These are phyloP conservation scores for Hemibates koningsi DNA, from an alignment of 2,113 vertebrate genomes.

Conservation along the genomic window DNA sequence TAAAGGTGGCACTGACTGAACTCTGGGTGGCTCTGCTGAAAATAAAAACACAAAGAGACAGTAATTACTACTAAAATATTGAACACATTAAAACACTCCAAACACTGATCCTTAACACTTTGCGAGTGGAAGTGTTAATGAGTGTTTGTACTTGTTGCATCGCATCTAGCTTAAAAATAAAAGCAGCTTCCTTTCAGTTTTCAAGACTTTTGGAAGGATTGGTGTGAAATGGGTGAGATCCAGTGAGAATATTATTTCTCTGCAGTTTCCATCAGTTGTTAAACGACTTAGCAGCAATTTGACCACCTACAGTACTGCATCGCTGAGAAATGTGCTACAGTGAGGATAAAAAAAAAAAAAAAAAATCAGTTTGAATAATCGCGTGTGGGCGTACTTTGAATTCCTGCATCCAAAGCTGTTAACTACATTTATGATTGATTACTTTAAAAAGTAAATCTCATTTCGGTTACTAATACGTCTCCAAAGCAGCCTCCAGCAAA, in stretches of 20 bases:
- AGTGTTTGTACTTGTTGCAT: neutral
- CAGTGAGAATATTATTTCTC: neutral
- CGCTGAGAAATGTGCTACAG: neutral
- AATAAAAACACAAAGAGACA: neutral
- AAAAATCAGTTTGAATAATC: neutral
- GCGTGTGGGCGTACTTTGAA: neutral
- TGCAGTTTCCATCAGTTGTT: neutral
- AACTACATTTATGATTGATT: neutral
- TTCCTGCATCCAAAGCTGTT: neutral
- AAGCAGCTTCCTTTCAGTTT: neutral
- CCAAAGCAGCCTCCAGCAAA: neutral
- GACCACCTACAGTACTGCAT: neutral
- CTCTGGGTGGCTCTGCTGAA: neutral
- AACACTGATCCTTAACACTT: neutral
- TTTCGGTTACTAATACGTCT: constrained; percentile 29
- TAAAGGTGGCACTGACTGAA: neutral
- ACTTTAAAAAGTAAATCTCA: constrained; percentile 14
- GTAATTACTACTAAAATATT: neutral
- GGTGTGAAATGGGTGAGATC: neutral
- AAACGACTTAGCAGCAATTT: neutral
- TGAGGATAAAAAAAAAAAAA: neutral
- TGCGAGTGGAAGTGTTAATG: neutral
- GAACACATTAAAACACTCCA: neutral
- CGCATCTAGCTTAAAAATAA: neutral
- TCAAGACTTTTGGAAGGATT: neutral